A percentile compares a stretch with the other conserved stretches of the same genome.
phyloP scores from a whole-genome alignment of 2,797 vertebrate species.

The Chiloscyllium punctatum region DNA sequence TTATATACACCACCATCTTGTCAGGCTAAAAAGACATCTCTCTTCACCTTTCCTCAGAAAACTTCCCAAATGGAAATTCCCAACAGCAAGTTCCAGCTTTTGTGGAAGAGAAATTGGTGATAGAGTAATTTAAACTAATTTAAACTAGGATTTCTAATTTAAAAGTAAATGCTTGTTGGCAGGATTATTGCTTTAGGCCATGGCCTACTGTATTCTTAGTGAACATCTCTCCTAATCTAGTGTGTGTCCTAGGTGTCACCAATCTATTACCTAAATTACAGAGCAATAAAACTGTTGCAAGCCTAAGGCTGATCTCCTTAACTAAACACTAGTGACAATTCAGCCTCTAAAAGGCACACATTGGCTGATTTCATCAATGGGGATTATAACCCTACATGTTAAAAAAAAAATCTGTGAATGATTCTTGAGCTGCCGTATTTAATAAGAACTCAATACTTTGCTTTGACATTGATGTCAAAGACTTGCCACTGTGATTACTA shows the following conservation, averaged over 20 bases:
- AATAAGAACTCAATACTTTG: slow-evolving; percentile 22
- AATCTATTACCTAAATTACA: slow-evolving; percentile 22
- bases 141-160: slow-evolving; percentile 10
- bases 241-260: slow-evolving; percentile 14
- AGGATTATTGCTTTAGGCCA: not conserved
- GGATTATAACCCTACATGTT: not conserved
- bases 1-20: not conserved
- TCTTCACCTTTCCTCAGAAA: not conserved
- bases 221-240: slow-evolving; percentile 23
- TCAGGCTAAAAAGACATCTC: not conserved
- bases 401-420: not conserved
- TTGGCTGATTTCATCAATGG: slow-evolving; percentile 3
- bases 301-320: slow-evolving; percentile 18
- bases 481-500: not conserved
- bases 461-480: slow-evolving; percentile 31
- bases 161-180: not conserved
- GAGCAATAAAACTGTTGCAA: slow-evolving; percentile 25
- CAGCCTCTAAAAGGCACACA: not conserved
- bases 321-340: not conserved
- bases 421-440: not conserved
- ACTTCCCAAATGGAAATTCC: no score
- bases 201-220: not conserved
- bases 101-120: not conserved
- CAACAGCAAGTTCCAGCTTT: no score
- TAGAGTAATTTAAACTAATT: not conserved